Percentiles rank a stretch among this genome's conserved stretches.
These are phyloP conservation scores for Ciconia nigra DNA, from an alignment of 2,797 vertebrate genomes.

Conservation along the genomic window DNA sequence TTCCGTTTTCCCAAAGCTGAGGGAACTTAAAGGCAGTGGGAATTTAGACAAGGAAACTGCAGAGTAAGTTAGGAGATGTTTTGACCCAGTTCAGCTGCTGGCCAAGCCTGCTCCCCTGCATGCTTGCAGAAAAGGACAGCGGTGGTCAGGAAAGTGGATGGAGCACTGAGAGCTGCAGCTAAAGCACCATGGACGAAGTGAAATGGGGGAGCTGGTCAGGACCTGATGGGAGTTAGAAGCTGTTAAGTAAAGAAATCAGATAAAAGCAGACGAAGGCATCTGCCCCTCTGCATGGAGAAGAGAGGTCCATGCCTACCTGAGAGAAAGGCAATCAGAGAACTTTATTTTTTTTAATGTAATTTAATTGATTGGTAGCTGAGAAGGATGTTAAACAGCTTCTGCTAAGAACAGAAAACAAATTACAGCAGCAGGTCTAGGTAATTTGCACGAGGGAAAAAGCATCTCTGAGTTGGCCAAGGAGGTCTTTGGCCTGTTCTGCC, in stretches of 20 bases:
- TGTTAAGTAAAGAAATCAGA: background rate
- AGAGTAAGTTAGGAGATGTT: background rate
- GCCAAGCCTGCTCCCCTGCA: background rate
- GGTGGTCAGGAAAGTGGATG: fast-evolving
- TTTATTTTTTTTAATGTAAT: background rate
- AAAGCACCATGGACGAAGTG: background rate
- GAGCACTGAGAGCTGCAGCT: background rate
- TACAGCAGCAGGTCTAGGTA: background rate
- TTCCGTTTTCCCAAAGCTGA: background rate
- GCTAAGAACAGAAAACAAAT: background rate
- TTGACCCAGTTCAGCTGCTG: background rate
- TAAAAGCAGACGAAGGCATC: background rate
- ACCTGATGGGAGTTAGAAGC: background rate
- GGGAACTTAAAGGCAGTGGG: background rate
- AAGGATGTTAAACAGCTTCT: background rate
- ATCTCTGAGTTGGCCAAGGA: background rate
- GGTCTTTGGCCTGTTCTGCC: background rate
- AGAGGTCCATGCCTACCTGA: background rate
- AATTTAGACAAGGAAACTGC: background rate
- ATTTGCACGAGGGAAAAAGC: background rate
- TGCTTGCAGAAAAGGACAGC: background rate
- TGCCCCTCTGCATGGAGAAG: background rate
- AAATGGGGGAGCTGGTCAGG: background rate
- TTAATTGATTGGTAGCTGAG: background rate
- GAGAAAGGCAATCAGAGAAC: background rate